Base-by-base conservation (phyloP, 2,797 vertebrate genomes). In the Sebastolobus altivelis region DNA sequence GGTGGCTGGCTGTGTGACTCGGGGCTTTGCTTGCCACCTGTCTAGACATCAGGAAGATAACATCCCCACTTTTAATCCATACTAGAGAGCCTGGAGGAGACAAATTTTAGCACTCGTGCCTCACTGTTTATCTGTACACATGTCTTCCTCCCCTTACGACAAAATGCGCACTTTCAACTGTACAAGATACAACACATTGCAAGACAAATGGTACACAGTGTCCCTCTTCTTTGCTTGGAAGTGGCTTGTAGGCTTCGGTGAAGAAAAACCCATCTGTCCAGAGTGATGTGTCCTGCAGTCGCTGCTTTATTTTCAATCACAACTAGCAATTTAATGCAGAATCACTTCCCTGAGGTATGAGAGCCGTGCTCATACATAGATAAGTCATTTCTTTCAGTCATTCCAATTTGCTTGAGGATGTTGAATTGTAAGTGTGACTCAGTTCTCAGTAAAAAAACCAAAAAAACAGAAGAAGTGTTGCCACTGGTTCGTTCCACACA, bases 21-120 rank as follows among this genome's bases (percentile, higher is more conserved):
- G 72, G 55, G 80, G 86, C 86, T 89, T 84, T 87, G 20, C 81
- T 87, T 63, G 75, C 90, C 90, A 94, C 93, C 90, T 93, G 93
- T 91, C 91, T 91, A 93, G 93, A 94, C 93, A 93, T 91, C 88
- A 82, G 66, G 66, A 71, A 85, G 91, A 93, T 94, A 94, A 87
- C 75, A 84, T 91, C 84, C 72, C 56, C 75, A 77, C 82, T 88
- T 93, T 91, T 91, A 93, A 90, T 92, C 91, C 84, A 62, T 60
- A 80, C 84, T 40, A 6, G 33, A 67, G 66, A 75, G 80, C 83
- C 89, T 77, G 82, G 84, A 90, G 87, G 87, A 89, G 78, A 89
- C 82, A 55, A 4, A 83, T 91, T 91, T 90, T 81, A 83, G 65
- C 81, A 81, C 33, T 65, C 27, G 4, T 77, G 72, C 67, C 63